Evolutionary conservation across 1,140 invertebrate species (phyloP).

Genomic region (Dolichoris vasculosae): DNA sequence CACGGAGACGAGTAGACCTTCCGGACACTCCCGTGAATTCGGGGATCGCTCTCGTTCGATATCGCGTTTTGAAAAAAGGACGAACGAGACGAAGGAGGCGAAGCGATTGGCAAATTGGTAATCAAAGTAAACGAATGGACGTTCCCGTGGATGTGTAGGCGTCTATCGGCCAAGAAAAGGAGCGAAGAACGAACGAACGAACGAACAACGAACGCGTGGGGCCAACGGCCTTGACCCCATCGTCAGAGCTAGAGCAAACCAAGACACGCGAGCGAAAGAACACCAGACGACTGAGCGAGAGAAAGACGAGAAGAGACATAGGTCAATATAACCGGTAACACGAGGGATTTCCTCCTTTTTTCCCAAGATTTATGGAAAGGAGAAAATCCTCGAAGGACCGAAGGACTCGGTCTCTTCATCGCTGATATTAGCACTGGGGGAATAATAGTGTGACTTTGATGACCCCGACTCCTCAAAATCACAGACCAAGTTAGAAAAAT

Average conservation of each 20-base stretch:
- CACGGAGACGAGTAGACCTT: too few relatives aligned
- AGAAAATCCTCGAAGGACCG: background rate
- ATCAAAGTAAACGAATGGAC: background rate
- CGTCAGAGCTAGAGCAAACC: conserved; percentile 49
- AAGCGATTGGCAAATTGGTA: too few relatives aligned
- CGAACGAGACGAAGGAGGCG: too few relatives aligned
- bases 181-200: background rate
- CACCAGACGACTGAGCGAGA: conserved; percentile 29
- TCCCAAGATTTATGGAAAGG: background rate
- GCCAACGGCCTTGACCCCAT: conserved; percentile 70
- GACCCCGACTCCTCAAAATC: background rate
- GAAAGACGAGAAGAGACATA: conserved; percentile 43
- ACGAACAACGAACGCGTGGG: conserved; percentile 56
- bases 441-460: background rate
- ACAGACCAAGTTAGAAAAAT: background rate
- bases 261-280: conserved; percentile 47
- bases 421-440: background rate
- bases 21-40: too few relatives aligned
- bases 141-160: background rate
- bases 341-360: background rate
- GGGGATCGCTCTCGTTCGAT: too few relatives aligned
- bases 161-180: conserved; percentile 41
- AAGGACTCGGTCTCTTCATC: background rate
- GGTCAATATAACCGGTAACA: conserved; percentile 22
- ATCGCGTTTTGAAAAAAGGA: too few relatives aligned